Evolutionary conservation across 2,113 vertebrate genomes (phyloP).

Genomic region (Ictalurus furcatus): DNA sequence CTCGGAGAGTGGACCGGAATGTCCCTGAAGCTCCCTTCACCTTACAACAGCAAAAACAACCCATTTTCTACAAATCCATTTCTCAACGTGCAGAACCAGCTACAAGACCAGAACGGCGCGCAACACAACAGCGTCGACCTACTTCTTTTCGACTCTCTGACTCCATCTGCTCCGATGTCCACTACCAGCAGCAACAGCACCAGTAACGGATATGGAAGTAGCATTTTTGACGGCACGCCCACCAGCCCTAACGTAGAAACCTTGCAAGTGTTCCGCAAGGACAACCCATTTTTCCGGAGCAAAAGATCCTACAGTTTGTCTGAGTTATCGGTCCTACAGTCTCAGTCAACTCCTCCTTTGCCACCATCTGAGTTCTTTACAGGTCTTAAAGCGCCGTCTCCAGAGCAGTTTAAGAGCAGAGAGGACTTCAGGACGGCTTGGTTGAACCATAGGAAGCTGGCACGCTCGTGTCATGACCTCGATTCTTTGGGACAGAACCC

Average conservation of each 20-base stretch:
- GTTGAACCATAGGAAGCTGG: constrained; percentile 92
- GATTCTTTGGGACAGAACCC: constrained; percentile 91
- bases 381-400: constrained; percentile 86
- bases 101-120: constrained; percentile 62
- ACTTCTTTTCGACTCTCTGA: constrained; percentile 78
- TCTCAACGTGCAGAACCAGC: constrained; percentile 55
- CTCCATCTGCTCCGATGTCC: constrained; percentile 60
- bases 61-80: constrained; percentile 87
- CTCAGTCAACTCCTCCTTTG: constrained; percentile 75
- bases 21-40: constrained; percentile 60
- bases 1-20: constrained; percentile 81
- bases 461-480: constrained; percentile 93
- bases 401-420: constrained; percentile 93
- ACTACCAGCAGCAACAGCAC: constrained; percentile 43
- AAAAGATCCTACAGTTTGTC: constrained; percentile 96
- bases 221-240: constrained; percentile 71
- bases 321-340: constrained; percentile 87
- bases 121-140: constrained; percentile 72
- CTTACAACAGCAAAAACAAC: constrained; percentile 74
- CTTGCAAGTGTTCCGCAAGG: constrained; percentile 69
- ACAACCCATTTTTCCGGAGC: constrained; percentile 91
- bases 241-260: constrained; percentile 62
- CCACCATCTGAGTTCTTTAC: constrained; percentile 78
- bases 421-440: constrained; percentile 94
- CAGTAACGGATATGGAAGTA: constrained; percentile 73